A percentile compares a stretch with the other conserved stretches of the same genome.
Evolutionary conservation across 2,888 invertebrate species (phyloP).

Genomic region (Monochamus alternatus): DNA sequence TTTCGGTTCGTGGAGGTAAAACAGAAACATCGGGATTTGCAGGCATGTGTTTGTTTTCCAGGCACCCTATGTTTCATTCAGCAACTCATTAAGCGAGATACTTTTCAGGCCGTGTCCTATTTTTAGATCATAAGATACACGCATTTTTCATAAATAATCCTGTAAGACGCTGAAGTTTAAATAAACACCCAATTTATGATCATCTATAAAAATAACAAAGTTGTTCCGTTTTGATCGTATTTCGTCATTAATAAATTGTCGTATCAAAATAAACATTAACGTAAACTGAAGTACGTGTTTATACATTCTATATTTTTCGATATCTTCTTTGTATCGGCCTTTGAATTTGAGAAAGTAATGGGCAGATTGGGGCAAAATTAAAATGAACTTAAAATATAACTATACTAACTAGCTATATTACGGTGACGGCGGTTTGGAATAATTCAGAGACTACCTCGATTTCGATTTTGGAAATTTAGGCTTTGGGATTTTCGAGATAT

Average conservation of each 20-base stretch:
- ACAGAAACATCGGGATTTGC: neutral
- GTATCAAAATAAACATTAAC: conserved; percentile 2
- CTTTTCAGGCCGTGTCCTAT: conserved; percentile 12
- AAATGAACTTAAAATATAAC: neutral
- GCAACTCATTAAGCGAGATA: conserved; percentile 16
- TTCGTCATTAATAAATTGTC: conserved; percentile 12
- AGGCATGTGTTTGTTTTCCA: conserved; percentile 14
- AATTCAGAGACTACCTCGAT: too few species aligned
- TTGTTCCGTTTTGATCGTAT: neutral
- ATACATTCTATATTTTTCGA: conserved; percentile 5
- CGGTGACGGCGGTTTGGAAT: too few species aligned
- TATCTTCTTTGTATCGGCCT: neutral
- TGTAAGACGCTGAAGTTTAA: conserved; percentile 12
- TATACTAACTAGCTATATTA: neutral
- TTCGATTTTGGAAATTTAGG: too few species aligned
- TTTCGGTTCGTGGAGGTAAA: neutral
- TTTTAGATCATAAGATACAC: conserved; percentile 24
- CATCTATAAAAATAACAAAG: conserved; percentile 22
- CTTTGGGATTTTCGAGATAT: too few species aligned
- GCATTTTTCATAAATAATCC: conserved; percentile 28
- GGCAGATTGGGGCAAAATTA: too few species aligned
- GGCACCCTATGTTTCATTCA: conserved; percentile 14
- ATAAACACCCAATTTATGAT: conserved; percentile 27
- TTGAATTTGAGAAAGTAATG: too few species aligned
- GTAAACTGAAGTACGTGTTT: conserved; percentile 5